These are phyloP conservation scores for Phaonia tiefii DNA, from an alignment of 2,888 invertebrate species.

Conservation along the genomic window DNA sequence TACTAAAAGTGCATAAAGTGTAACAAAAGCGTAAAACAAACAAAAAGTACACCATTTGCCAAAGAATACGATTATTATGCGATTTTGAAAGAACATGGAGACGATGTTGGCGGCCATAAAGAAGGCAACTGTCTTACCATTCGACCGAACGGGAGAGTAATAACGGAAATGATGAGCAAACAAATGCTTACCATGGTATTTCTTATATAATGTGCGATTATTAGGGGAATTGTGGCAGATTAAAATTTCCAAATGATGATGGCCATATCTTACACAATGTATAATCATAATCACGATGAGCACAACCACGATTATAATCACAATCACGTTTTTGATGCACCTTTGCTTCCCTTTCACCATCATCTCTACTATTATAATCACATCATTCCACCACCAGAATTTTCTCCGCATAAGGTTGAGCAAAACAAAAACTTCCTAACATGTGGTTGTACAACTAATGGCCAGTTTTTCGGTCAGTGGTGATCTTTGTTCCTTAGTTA, in stretches of 20 bases:
- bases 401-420: background rate
- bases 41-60: conserved; percentile 60
- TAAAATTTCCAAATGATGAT: conserved; percentile 8
- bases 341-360: conserved; percentile 61
- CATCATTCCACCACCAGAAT: conserved; percentile 35
- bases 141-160: background rate
- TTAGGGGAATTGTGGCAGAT: conserved; percentile 36
- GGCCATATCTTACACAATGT: background rate
- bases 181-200: background rate
- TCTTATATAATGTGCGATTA: conserved; percentile 35
- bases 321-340: conserved; percentile 11
- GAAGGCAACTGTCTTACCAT: background rate
- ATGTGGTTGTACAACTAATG: conserved; percentile 76
- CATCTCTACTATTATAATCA: conserved; percentile 52
- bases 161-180: background rate
- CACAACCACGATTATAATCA: background rate
- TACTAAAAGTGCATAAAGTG: too few species aligned
- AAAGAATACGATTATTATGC: conserved; percentile 59
- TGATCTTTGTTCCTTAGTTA: too few species aligned
- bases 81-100: conserved; percentile 48
- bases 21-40: too few species aligned
- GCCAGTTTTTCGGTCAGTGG: too few species aligned
- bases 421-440: conserved; percentile 65
- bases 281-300: conserved; percentile 14
- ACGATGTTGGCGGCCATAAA: too few species aligned